Base-by-base conservation (phyloP, 2,113 vertebrate species). In the Balaeniceps rex region DNA sequence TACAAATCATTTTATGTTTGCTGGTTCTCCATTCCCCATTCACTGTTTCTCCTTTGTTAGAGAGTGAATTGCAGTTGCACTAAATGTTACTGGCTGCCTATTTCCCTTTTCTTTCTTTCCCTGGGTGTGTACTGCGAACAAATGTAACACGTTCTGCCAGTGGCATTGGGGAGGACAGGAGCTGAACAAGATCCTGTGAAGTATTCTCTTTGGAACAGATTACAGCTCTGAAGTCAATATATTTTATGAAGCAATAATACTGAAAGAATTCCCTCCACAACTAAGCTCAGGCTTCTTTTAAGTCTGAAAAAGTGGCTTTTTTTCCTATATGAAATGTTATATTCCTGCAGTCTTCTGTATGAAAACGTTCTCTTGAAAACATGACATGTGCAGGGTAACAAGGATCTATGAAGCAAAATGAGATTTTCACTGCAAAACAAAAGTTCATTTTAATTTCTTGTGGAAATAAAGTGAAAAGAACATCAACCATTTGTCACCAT, bases 381-480 rank as follows among this genome's bases (percentile, higher is more conserved):
- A 57, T 6, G 69, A 81, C 36, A 86, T 34, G 44, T 66, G 19
- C 38, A 49, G 21, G 3, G 19, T 66, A 88, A 70, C 60, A 81
- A 88, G 40, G 40, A 84, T 68, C 44, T 89, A 12, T 61, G 40
- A 85, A 68, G 8, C 29, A 51, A 92, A 87, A 87, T 72, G 65
- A 94, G 86, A 87, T 82, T 95, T 91, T 89, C 47, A n/a, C 36
- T 79, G 36, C 24, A 89, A 94, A 93, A 81, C 19, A 83, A 72
- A 93, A 93, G 52, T 61, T 94, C 13, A 14, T 93, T 91, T 93
- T 79, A 84, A 94, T 94, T 92, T 97, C 42, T 92, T 76, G 40
- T 2, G 4, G 72, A 93, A 91, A 81, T 14, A 82, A 44, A 86
- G 19, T 36, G 61, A 86, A 70, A 96, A 91, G 24, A 60, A 60